Conservation (phyloP, 2,797 vertebrate genomes). For the Podarcis siculus region DNA sequence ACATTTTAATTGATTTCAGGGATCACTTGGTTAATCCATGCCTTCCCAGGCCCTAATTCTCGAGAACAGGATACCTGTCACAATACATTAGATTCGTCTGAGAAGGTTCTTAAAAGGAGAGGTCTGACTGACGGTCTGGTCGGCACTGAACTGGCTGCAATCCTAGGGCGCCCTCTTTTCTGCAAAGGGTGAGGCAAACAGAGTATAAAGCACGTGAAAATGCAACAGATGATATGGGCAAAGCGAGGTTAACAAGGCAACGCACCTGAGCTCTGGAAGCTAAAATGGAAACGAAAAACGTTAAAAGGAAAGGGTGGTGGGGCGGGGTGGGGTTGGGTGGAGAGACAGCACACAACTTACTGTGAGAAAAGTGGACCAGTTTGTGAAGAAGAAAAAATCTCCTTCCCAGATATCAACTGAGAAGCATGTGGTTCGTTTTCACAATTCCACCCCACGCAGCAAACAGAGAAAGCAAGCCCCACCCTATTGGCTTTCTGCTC, state of each 20-base stretch:
- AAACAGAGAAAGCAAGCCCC: not conserved
- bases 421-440: not conserved
- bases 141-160: conserved; percentile 81
- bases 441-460: not conserved
- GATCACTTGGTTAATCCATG: conserved; percentile 74
- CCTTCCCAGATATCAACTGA: not conserved
- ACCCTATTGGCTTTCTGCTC: not conserved
- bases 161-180: conserved; percentile 87
- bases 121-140: conserved; percentile 92
- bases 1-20: conserved; percentile 70
- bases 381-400: not conserved
- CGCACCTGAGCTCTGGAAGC: too few relatives aligned
- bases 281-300: too few relatives aligned
- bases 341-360: too few relatives aligned
- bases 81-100: conserved; percentile 95
- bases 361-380: not conserved
- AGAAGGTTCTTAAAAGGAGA: conserved; percentile 99
- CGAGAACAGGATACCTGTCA: conserved; percentile 91
- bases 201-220: conserved; percentile 67
- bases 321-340: too few relatives aligned
- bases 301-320: too few relatives aligned
- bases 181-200: conserved; percentile 91
- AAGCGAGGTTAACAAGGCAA: not conserved
- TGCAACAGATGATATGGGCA: conserved; percentile 41
- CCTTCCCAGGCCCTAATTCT: conserved; percentile 73